These are phyloP conservation scores for Drosophila varians DNA, from an alignment of 1,140 invertebrate genomes.

Conservation along the genomic window DNA sequence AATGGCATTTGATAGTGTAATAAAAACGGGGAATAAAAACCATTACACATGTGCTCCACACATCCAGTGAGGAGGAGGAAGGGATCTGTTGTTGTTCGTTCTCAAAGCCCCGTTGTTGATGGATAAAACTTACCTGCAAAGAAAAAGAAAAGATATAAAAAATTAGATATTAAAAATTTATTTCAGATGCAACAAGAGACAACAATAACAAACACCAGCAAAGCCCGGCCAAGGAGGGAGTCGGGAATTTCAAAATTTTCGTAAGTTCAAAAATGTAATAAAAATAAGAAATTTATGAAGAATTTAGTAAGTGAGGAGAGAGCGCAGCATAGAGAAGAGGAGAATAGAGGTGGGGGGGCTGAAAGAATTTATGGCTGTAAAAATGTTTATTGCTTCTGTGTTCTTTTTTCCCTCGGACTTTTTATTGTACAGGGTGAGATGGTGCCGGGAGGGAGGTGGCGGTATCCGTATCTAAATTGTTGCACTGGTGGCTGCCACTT, in stretches of 20 bases:
- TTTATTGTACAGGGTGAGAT: conserved; percentile 7
- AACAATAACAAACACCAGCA: conserved; percentile 3
- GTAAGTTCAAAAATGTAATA: conserved; percentile 77
- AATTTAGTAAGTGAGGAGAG: conserved; percentile 61
- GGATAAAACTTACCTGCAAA: conserved; percentile 72
- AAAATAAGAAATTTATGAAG: conserved; percentile 78
- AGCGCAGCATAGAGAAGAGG: background rate
- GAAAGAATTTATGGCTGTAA: conserved; percentile 75
- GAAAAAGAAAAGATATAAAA: conserved; percentile 43
- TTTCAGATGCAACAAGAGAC: conserved; percentile 37
- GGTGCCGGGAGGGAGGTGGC: background rate
- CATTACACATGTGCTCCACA: conserved; percentile 31
- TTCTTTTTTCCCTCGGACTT: conserved; percentile 35
- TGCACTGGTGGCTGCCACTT: conserved; percentile 44
- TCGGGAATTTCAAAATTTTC: conserved; percentile 59
- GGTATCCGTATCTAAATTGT: conserved; percentile 44
- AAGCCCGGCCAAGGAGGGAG: conserved; percentile 1
- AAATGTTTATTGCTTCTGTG: conserved; percentile 77
- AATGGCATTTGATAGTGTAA: conserved; percentile 3
- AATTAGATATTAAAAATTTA: conserved; percentile 75
- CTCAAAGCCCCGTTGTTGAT: conserved; percentile 19
- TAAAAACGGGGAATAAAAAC: conserved; percentile 26
- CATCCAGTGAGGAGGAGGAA: background rate
- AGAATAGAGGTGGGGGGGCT: conserved; percentile 14
- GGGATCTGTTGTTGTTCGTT: background rate